A percentile compares a stretch with the other conserved stretches of the same genome.
These are phyloP conservation scores for Perizoma affinitatum DNA, from an alignment of 2,888 invertebrate species.

Conservation along the genomic window DNA sequence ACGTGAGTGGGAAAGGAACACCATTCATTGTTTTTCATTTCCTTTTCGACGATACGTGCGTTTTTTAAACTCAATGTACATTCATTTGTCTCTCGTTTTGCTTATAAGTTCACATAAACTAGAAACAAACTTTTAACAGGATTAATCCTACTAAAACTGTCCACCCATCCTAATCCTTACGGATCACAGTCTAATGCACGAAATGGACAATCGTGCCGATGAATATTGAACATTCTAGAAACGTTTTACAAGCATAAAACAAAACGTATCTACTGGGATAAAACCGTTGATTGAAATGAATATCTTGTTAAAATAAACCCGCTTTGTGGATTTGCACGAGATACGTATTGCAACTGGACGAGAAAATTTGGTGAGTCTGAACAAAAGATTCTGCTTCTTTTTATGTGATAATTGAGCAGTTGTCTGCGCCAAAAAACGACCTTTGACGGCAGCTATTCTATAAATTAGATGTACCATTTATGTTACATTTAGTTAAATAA, in stretches of 20 bases:
- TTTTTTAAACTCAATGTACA: no score
- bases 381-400: no score
- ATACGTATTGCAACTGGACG: not conserved
- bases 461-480: no score
- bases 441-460: no score
- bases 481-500: no score
- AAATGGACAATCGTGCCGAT: slow-evolving; percentile 69
- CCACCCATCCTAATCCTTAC: slow-evolving; percentile 33
- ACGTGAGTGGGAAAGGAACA: no score
- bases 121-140: slow-evolving; percentile 38
- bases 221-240: slow-evolving; percentile 60
- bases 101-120: slow-evolving; percentile 6
- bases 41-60: no score
- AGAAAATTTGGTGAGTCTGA: no score
- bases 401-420: no score
- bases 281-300: slow-evolving; percentile 54
- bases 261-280: slow-evolving; percentile 35
- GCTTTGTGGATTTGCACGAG: slow-evolving; percentile 47
- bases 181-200: slow-evolving; percentile 72
- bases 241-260: slow-evolving; percentile 24
- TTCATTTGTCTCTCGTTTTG: no score
- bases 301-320: slow-evolving; percentile 60
- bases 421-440: no score
- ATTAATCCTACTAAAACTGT: slow-evolving; percentile 29
- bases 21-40: no score